These are phyloP conservation scores for Lampris incognitus DNA, from an alignment of 2,113 vertebrate species.

Conservation along the genomic window DNA sequence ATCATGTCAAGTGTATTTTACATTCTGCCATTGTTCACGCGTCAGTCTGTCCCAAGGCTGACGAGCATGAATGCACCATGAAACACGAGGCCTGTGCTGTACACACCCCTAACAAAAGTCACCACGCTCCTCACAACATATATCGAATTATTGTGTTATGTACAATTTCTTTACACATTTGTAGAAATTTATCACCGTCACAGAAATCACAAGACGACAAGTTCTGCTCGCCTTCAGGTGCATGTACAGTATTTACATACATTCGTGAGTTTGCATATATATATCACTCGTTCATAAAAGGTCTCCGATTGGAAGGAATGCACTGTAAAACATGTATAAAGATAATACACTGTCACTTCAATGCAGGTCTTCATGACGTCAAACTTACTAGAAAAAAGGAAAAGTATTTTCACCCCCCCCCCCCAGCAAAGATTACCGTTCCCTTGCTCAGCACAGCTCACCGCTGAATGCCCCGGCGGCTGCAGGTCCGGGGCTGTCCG, in stretches of 20 bases:
- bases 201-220: slow-evolving; percentile 88
- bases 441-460: too few species aligned
- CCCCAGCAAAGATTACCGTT: too few species aligned
- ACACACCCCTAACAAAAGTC: slow-evolving; percentile 50
- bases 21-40: neutral
- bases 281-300: slow-evolving; percentile 80
- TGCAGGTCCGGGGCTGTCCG: too few species aligned
- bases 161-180: slow-evolving; percentile 78
- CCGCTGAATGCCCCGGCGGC: too few species aligned
- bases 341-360: slow-evolving; percentile 13
- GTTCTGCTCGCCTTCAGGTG: slow-evolving; percentile 82
- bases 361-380: too few species aligned
- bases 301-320: slow-evolving; percentile 88
- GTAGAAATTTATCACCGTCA: slow-evolving; percentile 73
- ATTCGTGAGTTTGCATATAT: slow-evolving; percentile 89
- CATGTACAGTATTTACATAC: slow-evolving; percentile 93
- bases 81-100: slow-evolving; percentile 32
- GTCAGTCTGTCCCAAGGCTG: neutral
- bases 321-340: slow-evolving; percentile 64
- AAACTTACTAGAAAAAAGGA: too few species aligned
- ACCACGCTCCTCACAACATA: slow-evolving; percentile 66
- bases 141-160: slow-evolving; percentile 76
- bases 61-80: neutral
- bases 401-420: too few species aligned
- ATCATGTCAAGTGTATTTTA: neutral